Evolutionary conservation across 2,113 vertebrate genomes (phyloP).

Genomic region (Silurus meridionalis): DNA sequence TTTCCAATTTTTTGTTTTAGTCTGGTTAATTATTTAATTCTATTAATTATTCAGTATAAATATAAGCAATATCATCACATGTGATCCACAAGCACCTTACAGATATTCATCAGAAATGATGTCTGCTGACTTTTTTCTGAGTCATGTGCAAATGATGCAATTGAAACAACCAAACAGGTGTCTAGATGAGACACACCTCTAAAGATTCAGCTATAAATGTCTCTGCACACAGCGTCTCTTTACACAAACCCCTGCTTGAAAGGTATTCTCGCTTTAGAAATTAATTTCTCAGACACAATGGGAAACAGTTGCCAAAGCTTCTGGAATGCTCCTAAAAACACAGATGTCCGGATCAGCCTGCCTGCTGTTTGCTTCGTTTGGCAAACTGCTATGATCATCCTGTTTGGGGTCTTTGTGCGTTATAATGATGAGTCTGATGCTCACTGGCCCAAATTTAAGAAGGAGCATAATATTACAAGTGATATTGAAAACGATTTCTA

Average conservation of each 20-base stretch:
- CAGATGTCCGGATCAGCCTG: slow-evolving; percentile 80
- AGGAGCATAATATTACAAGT: slow-evolving; percentile 71
- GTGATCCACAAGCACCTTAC: background rate
- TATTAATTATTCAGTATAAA: background rate
- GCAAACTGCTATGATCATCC: slow-evolving; percentile 84
- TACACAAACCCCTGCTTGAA: background rate
- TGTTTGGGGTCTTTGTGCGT: slow-evolving; percentile 90
- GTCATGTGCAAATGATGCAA: slow-evolving; percentile 22
- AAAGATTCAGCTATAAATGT: slow-evolving; percentile 34
- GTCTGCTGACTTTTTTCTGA: slow-evolving; percentile 24
- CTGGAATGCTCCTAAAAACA: slow-evolving; percentile 73
- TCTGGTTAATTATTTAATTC: background rate
- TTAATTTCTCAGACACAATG: slow-evolving; percentile 57
- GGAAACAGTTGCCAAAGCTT: slow-evolving; percentile 55
- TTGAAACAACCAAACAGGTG: slow-evolving; percentile 26
- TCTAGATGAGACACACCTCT: slow-evolving; percentile 44
- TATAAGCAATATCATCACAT: background rate
- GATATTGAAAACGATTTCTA: slow-evolving; percentile 93
- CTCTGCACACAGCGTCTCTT: background rate
- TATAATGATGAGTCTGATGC: slow-evolving; percentile 76
- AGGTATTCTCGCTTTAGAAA: background rate
- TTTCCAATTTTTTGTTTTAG: background rate
- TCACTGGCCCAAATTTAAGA: slow-evolving; percentile 70
- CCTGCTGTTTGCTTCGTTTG: slow-evolving; percentile 82
- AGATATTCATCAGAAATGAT: slow-evolving; percentile 49